Evolutionary conservation across 2,113 vertebrate genomes (phyloP).

Genomic region (Periophthalmus modestus): DNA sequence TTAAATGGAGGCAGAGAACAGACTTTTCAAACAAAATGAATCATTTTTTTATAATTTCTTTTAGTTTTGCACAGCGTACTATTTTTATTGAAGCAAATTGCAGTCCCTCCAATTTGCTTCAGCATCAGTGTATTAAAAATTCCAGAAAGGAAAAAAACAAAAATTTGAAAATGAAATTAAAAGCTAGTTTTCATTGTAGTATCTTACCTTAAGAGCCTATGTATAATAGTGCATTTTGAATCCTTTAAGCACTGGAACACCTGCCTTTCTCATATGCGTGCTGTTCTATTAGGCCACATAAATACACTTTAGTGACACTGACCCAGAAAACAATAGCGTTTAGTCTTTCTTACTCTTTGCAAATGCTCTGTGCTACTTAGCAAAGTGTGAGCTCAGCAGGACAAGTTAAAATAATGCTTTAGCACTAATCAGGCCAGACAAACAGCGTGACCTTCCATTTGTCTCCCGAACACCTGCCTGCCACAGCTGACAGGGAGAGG

Average conservation of each 20-base stretch:
- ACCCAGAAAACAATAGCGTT: neutral
- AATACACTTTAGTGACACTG: conserved; percentile 5
- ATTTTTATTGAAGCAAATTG: no score
- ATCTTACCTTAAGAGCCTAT: no score
- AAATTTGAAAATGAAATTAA: no score
- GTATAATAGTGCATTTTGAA: no score
- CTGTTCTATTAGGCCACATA: neutral
- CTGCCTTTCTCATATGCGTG: neutral
- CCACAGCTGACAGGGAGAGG: conserved; percentile 6
- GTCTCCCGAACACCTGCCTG: conserved; percentile 52
- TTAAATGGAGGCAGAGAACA: neutral
- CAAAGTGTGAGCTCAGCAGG: conserved; percentile 41
- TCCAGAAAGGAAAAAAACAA: no score
- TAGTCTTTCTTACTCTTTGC: conserved; percentile 1
- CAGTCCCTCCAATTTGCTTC: no score
- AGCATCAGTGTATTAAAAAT: no score
- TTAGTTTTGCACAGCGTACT: no score
- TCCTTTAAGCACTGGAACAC: no score
- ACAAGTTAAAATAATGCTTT: conserved; percentile 44
- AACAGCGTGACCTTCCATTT: conserved; percentile 42
- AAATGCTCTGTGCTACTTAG: conserved; percentile 47
- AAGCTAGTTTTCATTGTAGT: no score
- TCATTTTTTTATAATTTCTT: no score
- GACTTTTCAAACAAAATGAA: no score
- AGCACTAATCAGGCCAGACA: conserved; percentile 55